Evolutionary conservation across 1,140 invertebrate genomes (phyloP), one percentile per base, ranked within the genome.

Genomic region (Cecropterus lyciades): DNA sequence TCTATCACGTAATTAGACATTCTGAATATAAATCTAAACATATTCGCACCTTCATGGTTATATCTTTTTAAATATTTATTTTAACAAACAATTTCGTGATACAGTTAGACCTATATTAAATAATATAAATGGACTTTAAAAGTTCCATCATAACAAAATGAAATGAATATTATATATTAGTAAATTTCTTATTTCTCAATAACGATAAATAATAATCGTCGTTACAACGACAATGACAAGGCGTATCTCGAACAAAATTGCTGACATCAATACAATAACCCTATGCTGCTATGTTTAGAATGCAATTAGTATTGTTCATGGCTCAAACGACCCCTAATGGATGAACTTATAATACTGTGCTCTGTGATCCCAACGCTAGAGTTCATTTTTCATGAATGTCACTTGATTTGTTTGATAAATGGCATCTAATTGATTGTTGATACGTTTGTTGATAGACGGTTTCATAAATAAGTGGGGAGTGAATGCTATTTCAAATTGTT

Each of bases 241-340:
- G 65, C 52, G 46, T 59, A 66, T 56, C 16, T 56, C 16, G 43
- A 42, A 69, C 63, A 69, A 65, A 69, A 72, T 64, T 20, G 53
- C 53, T 56, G 55, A 57, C 20, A 57, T 7, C 40, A 48, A 53
- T 40, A 67, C 69, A 63, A 53, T 51, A 53, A 59, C 63, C 52
- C 51, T 53, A 9, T 51, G 30, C 55, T 24, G n/a, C 48, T 65
- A 63, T 57, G 56, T 66, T 67, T 53, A 65, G 65, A 64, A 71
- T 71, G 59, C 65, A 72, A 72, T 72, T 71, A 71, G 69, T 49
- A 72, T 72, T 72, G 66, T 72, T 53, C 46, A 49, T 24, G 42
- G 15, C 37, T 63, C 33, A 66, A 63, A 67, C 53, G 45, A 48
- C 43, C 49, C 52, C 55, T 55, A 59, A 13, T 48, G 33, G 51